Percentiles rank a stretch among this genome's conserved stretches.
phyloP scores from a whole-genome alignment of 2,113 vertebrate species.

The Oreochromis niloticus region DNA sequence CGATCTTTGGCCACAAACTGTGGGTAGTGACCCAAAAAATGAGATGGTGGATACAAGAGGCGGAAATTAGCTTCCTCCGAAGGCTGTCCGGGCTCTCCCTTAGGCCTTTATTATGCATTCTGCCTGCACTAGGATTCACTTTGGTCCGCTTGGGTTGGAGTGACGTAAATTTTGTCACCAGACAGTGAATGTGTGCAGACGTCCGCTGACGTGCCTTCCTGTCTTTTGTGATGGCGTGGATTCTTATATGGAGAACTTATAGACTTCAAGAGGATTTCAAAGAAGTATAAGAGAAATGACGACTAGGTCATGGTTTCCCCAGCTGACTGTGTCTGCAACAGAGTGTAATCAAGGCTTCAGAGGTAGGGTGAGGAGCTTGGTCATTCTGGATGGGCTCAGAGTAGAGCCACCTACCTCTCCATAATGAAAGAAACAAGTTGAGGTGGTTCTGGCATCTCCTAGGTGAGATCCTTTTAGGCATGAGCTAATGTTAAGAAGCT shows the following conservation, averaged over 20 bases:
- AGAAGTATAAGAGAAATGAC: background rate
- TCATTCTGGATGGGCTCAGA: background rate
- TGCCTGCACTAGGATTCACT: background rate
- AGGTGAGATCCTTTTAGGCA: background rate
- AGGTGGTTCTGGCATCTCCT: background rate
- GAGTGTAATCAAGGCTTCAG: background rate
- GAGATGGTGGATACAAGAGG: background rate
- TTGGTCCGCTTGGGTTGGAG: background rate
- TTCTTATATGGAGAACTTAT: background rate
- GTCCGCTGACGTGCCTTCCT: rapidly evolving
- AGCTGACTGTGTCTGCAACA: background rate
- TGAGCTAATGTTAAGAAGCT: background rate
- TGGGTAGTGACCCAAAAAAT: background rate
- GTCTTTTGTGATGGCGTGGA: background rate
- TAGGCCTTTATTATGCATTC: background rate
- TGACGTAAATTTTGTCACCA: background rate
- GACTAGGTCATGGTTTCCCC: background rate
- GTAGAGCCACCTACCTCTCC: background rate
- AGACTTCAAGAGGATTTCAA: background rate
- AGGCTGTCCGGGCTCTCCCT: background rate
- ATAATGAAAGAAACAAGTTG: background rate
- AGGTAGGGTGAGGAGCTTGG: background rate
- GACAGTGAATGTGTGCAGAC: background rate
- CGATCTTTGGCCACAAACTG: background rate
- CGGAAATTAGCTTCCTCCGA: background rate